Base-by-base conservation (phyloP, 1,140 invertebrate species). In the Bombus ignitus region DNA sequence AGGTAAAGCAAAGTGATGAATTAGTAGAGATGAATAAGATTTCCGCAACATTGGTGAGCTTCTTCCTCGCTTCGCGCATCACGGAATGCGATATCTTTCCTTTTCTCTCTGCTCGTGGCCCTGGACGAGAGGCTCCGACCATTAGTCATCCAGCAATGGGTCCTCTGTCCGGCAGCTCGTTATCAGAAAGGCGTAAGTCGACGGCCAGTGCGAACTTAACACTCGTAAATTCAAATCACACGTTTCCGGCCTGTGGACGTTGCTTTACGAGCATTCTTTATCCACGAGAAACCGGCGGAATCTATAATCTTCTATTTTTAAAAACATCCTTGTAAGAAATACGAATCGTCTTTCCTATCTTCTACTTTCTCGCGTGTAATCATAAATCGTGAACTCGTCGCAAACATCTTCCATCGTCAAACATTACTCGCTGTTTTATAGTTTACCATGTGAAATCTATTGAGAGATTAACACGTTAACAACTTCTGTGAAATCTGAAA, bases 81-180 rank as follows among this genome's bases (percentile, higher is more conserved):
- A 44, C 73, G 88, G 88, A 90, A 90, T 87, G 81, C 85, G 70
- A 89, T 78, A 87, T 81, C 53, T 59, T 77, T 74, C 73, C 53
- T 78, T 65, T 78, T 44, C 70, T 78, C 65, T 71, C 39, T 80
- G 70, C 13, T 25, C 47, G 62, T 59, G 57, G 37, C 25, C 42
- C 35, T 47, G 84, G 39, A 47, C 75, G 66, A 81, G 80, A 83
- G 81, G 65, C 87, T 47, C 35, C 83, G 81, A 83, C 83, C 83
- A 89, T 91, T 91, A 91, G 89, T 91, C 90, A 91, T 87, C 87
- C 72, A 83, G 88, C 86, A 88, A 91, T 86, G 81, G 77, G 78
- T 89, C 87, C 83, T 88, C 83, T 88, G 87, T 90, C 89, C 81
- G 72, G 88, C 86, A 82, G 81, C 81, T 90, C 82, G 72, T 74